Conservation (phyloP, 2,797 vertebrate species). For the Myotis pilosus region DNA sequence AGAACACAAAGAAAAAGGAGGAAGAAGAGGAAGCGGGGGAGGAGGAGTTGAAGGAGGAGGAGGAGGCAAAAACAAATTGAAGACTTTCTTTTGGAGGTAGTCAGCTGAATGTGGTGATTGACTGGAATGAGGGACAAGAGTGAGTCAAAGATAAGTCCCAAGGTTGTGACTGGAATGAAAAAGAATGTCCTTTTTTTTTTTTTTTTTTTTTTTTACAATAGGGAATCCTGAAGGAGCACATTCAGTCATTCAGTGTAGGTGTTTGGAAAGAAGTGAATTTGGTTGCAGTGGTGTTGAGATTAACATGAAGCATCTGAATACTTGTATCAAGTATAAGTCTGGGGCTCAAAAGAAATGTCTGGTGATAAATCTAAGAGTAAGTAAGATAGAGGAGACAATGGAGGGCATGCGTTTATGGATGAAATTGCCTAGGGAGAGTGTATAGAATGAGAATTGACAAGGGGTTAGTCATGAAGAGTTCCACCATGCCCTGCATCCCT, state of each 20-base stretch:
- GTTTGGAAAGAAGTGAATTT: neutral
- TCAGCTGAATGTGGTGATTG: neutral
- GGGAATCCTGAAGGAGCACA: neutral
- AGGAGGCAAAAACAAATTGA: neutral
- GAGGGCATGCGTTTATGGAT: neutral
- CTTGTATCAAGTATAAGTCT: neutral
- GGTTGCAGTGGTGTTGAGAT: neutral
- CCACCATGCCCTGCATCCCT: too few species aligned
- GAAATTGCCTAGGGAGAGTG: neutral
- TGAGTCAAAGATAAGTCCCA: neutral
- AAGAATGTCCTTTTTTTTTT: neutral
- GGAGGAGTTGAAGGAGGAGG: fast-evolving
- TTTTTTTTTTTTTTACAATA: neutral
- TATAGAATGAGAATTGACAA: neutral
- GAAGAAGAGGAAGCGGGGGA: too few species aligned
- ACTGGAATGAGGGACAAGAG: neutral
- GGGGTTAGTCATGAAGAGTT: neutral
- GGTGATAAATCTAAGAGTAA: neutral
- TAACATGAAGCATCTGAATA: neutral
- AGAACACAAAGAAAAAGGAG: neutral
- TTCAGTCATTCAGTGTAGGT: neutral
- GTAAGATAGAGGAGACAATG: neutral
- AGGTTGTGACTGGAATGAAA: neutral
- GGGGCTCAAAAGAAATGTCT: neutral
- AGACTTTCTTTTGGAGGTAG: neutral